These are phyloP conservation scores for Proisotoma minuta DNA, from an alignment of 2,888 invertebrate genomes.

Conservation along the genomic window DNA sequence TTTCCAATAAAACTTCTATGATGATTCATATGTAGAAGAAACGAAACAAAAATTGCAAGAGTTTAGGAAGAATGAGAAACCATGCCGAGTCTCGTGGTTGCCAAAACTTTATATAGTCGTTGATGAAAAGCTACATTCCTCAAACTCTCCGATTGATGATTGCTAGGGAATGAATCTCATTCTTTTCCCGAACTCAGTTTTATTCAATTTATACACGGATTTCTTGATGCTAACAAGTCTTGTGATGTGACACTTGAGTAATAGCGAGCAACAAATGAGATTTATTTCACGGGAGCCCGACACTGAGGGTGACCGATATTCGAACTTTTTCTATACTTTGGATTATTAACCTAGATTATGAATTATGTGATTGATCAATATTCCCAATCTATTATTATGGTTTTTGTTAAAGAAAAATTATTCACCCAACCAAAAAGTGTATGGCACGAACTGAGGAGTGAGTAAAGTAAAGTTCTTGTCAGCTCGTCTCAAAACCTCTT, in stretches of 20 bases:
- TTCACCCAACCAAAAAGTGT: no score
- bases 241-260: constrained; percentile 8
- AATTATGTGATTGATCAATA: constrained; percentile 10
- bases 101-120: no score
- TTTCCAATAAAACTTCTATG: no score
- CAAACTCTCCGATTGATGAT: not conserved
- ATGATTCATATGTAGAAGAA: no score
- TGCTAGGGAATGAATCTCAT: not conserved
- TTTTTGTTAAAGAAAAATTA: no score
- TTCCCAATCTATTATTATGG: not conserved
- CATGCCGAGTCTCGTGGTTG: no score
- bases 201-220: not conserved
- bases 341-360: constrained; percentile 7
- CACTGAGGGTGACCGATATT: not conserved
- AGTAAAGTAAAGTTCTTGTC: no score
- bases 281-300: not conserved
- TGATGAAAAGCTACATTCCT: not conserved
- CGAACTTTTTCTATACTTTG: not conserved
- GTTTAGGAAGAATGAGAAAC: no score
- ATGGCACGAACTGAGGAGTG: no score
- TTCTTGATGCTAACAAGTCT: not conserved
- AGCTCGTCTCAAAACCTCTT: no score
- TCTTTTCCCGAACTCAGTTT: not conserved
- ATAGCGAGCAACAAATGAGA: constrained; percentile 4
- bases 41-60: no score